These are phyloP conservation scores for Halyomorpha halys DNA, from an alignment of 1,140 invertebrate species.

Conservation along the genomic window DNA sequence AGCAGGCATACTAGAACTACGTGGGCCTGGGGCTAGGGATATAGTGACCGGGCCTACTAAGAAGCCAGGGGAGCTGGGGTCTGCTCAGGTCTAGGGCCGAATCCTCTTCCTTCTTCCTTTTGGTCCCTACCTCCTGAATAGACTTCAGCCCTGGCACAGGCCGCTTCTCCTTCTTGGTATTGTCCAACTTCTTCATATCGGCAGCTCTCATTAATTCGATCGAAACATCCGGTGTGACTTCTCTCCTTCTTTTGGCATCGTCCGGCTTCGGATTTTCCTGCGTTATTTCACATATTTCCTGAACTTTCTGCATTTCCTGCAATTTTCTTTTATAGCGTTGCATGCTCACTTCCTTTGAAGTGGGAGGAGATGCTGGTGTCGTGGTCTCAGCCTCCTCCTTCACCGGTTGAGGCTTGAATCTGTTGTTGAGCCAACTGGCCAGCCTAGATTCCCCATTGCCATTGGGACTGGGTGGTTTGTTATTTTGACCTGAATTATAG, in stretches of 20 bases:
- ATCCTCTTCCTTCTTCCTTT: slow-evolving; percentile 20
- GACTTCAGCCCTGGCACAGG: slow-evolving; percentile 26
- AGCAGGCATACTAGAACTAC: background rate
- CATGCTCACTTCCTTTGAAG: slow-evolving; percentile 24
- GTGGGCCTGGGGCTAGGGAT: slow-evolving; percentile 8
- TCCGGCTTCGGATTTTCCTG: slow-evolving; percentile 26
- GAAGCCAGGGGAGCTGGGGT: background rate
- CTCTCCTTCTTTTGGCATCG: slow-evolving; percentile 29
- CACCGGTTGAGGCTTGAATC: slow-evolving; percentile 20
- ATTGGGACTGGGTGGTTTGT: background rate
- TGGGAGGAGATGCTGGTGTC: slow-evolving; percentile 1
- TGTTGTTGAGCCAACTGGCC: slow-evolving; percentile 25
- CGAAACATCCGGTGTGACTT: slow-evolving; percentile 32
- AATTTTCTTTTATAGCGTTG: slow-evolving; percentile 27
- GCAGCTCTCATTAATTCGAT: slow-evolving; percentile 30
- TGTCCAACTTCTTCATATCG: slow-evolving; percentile 17
- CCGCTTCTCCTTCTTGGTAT: slow-evolving; percentile 16
- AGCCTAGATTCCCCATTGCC: slow-evolving; percentile 17
- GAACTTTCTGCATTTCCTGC: slow-evolving; percentile 26
- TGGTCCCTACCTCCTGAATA: slow-evolving; percentile 21
- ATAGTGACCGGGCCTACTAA: background rate
- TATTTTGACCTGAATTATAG: slow-evolving; percentile 17
- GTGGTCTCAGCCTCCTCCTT: background rate
- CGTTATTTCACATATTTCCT: slow-evolving; percentile 23
- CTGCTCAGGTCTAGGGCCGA: slow-evolving; percentile 12